Percentiles rank a stretch among this genome's conserved stretches.
Evolutionary conservation across 2,888 invertebrate genomes (phyloP).

Genomic region (Coelopa pilipes): DNA sequence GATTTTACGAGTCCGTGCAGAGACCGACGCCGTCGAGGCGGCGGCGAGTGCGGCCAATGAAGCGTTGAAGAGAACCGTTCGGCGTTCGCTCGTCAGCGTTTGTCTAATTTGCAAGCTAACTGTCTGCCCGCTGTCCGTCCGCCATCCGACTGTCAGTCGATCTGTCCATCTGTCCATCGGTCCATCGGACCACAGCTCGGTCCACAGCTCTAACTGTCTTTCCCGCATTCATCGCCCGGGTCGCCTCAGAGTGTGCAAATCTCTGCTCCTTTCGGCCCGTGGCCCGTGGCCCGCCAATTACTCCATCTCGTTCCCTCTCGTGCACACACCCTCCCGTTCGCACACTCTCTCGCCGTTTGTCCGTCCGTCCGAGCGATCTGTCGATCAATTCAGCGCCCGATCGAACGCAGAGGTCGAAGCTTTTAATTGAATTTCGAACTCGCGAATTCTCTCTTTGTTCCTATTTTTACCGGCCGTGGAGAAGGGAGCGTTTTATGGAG

Average conservation of each 20-base stretch:
- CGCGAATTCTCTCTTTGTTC: not conserved
- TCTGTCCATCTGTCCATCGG: too few species aligned
- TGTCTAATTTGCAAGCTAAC: constrained; percentile 13
- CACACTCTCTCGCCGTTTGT: not conserved
- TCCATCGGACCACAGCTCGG: too few species aligned
- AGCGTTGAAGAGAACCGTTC: constrained; percentile 8
- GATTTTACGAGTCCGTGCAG: not conserved
- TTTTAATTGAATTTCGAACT: not conserved
- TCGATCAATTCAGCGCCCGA: not conserved
- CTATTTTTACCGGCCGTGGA: not conserved
- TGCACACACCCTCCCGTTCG: too few species aligned
- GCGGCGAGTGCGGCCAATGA: not conserved
- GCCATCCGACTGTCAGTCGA: not conserved
- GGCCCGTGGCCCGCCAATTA: too few species aligned
- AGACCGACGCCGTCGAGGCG: not conserved
- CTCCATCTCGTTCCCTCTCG: too few species aligned
- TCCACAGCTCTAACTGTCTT: too few species aligned
- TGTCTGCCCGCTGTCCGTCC: too few species aligned
- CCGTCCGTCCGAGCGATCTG: not conserved
- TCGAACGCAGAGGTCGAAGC: not conserved
- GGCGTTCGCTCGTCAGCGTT: constrained; percentile 3
- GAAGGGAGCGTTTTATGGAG: not conserved
- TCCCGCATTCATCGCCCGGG: too few species aligned
- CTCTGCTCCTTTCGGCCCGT: too few species aligned
- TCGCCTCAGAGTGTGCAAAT: too few species aligned